phyloP scores from a whole-genome alignment of 2,888 invertebrate genomes.

The Amorpha juglandis region DNA sequence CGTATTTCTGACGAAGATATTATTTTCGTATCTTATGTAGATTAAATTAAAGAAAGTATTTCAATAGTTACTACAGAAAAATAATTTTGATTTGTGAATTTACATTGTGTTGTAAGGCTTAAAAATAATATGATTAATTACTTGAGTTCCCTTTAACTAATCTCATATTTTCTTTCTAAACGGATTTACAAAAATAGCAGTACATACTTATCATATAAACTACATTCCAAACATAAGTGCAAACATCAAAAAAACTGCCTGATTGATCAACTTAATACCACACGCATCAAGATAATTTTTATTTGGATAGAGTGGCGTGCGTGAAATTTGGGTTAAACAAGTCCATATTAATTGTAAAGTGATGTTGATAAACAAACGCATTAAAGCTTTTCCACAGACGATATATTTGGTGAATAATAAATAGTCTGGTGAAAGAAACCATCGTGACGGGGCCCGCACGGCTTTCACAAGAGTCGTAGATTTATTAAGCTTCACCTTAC shows the following conservation, averaged over 20 bases:
- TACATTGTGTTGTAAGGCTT: too few species aligned
- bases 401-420: conserved; percentile 20
- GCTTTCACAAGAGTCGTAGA: not conserved
- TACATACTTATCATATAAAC: not conserved
- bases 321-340: conserved; percentile 21
- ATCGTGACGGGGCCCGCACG: conserved; percentile 3
- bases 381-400: conserved; percentile 19
- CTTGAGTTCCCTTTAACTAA: too few species aligned
- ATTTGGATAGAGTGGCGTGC: conserved; percentile 2
- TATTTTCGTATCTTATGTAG: not conserved
- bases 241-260: not conserved
- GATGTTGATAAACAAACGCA: conserved; percentile 19
- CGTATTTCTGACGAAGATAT: not conserved
- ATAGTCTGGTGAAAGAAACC: conserved; percentile 24
- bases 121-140: too few species aligned
- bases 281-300: conserved; percentile 23
- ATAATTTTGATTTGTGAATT: too few species aligned
- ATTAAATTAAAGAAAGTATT: not conserved
- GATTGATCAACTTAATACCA: conserved; percentile 2
- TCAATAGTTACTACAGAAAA: not conserved
- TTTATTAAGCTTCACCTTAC: conserved; percentile 5
- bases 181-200: too few species aligned
- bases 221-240: not conserved
- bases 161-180: too few species aligned
- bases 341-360: conserved; percentile 18